A percentile compares a stretch with the other conserved stretches of the same genome.
Evolutionary conservation across 2,797 vertebrate species (phyloP).

Genomic region (Parauchenoglanis ngamensis): DNA sequence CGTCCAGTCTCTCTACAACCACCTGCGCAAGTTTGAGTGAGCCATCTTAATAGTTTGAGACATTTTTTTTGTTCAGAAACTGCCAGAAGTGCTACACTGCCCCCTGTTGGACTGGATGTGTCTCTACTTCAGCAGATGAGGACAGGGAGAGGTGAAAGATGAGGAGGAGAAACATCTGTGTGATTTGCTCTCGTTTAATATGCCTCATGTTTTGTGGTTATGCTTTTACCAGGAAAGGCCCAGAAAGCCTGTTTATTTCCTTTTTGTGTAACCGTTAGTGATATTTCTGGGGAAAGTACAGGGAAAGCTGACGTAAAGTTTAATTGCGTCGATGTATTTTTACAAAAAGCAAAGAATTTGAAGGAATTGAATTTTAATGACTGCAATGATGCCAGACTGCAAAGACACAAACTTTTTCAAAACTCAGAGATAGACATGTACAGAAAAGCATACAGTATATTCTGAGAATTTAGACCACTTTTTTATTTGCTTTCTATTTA

Average conservation of each 20-base stretch:
- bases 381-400: conserved; percentile 28
- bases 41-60: conserved; percentile 3
- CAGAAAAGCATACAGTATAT: conserved; percentile 44
- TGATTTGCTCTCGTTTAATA: conserved; percentile 4
- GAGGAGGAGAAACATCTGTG: background rate
- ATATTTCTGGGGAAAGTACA: conserved; percentile 29
- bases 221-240: conserved; percentile 43
- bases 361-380: conserved; percentile 8
- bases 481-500: conserved; percentile 47
- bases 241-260: conserved; percentile 42
- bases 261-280: conserved; percentile 14
- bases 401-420: conserved; percentile 24
- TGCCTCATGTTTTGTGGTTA: conserved; percentile 24
- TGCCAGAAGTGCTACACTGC: conserved; percentile 53
- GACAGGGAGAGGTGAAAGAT: conserved; percentile 5
- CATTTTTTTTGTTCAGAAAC: conserved; percentile 11
- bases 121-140: conserved; percentile 36
- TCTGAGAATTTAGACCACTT: conserved; percentile 34
- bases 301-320: background rate
- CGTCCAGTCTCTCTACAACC: conserved; percentile 96
- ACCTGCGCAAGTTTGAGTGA: conserved; percentile 92
- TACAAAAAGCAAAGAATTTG: conserved; percentile 23
- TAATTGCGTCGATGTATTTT: conserved; percentile 5
- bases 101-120: conserved; percentile 48
- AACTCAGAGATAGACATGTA: conserved; percentile 34